A percentile compares a stretch with the other conserved stretches of the same genome.
Conservation (phyloP, 2,797 vertebrate genomes). For the Enteromius afrohamiltoni region DNA sequence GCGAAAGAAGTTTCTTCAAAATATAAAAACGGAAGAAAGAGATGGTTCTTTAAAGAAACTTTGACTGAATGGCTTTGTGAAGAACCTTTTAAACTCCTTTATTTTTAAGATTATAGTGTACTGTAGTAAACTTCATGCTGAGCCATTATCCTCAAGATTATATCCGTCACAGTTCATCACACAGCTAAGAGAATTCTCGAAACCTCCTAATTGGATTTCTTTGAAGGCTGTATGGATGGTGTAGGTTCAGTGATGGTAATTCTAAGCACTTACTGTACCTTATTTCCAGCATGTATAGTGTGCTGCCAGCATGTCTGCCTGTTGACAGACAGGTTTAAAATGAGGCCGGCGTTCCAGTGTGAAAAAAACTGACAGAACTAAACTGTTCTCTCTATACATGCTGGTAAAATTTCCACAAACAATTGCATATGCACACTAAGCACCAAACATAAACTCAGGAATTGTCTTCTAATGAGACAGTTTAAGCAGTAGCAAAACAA, state of each 20-base stretch:
- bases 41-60: too few species aligned
- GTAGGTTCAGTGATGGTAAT: slow-evolving; percentile 38
- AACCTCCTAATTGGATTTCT: slow-evolving; percentile 21
- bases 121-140: too few species aligned
- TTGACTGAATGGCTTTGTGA: too few species aligned
- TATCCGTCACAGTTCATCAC: neutral
- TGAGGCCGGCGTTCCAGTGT: neutral
- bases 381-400: neutral
- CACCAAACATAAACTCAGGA: slow-evolving; percentile 27
- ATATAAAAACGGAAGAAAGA: too few species aligned
- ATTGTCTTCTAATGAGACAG: slow-evolving; percentile 39
- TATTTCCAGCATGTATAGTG: slow-evolving; percentile 28
- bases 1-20: too few species aligned
- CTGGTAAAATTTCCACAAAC: neutral
- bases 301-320: slow-evolving; percentile 36
- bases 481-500: slow-evolving; percentile 28
- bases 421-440: slow-evolving; percentile 9
- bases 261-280: slow-evolving; percentile 35
- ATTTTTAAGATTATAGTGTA: neutral
- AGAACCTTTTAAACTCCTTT: too few species aligned
- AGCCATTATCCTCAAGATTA: neutral
- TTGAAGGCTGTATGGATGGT: neutral
- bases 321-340: slow-evolving; percentile 14
- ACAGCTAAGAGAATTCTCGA: slow-evolving; percentile 4
- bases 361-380: slow-evolving; percentile 19